Base-by-base conservation (phyloP, 1,140 invertebrate genomes). In the Lepidurus couesii region DNA sequence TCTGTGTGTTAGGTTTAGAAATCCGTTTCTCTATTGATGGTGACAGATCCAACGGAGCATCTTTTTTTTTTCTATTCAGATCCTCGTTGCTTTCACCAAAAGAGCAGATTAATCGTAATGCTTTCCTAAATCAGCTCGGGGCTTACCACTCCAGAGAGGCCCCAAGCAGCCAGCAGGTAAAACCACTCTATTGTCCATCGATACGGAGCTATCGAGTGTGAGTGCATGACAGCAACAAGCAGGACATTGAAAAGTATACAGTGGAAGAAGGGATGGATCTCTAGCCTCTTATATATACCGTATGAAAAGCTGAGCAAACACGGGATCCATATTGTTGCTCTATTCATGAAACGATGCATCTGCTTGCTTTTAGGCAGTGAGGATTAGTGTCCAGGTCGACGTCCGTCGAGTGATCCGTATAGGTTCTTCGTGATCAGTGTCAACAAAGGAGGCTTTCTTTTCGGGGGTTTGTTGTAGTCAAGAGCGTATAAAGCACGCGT, bases 141-240 rank as follows among this genome's bases (percentile, higher is more conserved):
- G 53, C 53, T 65, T 65, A 65, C 53, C 53, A 13, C 53, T 65
- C 13, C 21, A 13, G 13, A 21, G 34, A 34, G 34, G 34, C 34
- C 34, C 34, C 53, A 65, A 16, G 6, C 53, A 7, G 21, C 16
- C 53, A 65, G 53, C 53, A 65, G 13, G 13, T 65, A 65, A 65
- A 65, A 65, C 53, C 21, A 21, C 53, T 65, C 53, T 65, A 65
- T 21, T n/a, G 53, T 65, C 53, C 53, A 21, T 65, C 53, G 53
- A 65, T 65, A 65, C 7, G 3, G 13, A 65, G 53, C 53, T 65
- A 13, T 16, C 53, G 21, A 65, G 21, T 65, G 13, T n/a, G 53
- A n/a, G 53, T 34, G 53, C 8, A 16, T 7, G 53, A 65, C 53
- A 65, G 53, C 53, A 65, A 65, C 21, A 65, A 65, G 53, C 34